Percentiles rank a stretch among this genome's conserved stretches.
phyloP scores from a whole-genome alignment of 2,113 vertebrate species.

The Toxotes jaculatrix region DNA sequence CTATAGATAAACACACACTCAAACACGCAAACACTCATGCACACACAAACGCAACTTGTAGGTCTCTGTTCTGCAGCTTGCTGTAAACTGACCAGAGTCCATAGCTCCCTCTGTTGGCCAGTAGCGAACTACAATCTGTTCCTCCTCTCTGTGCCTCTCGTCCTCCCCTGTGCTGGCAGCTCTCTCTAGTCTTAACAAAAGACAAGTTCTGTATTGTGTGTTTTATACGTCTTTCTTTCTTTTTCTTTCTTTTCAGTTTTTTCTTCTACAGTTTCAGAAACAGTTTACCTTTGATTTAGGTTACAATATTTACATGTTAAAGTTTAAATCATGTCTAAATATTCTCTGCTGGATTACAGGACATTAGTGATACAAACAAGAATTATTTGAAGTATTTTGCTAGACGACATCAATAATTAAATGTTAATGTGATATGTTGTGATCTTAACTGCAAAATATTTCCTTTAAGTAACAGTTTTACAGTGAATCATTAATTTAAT shows the following conservation, averaged over 20 bases:
- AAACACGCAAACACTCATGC: not conserved
- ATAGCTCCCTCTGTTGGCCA: constrained; percentile 81
- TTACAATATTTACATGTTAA: not conserved
- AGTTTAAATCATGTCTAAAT: not conserved
- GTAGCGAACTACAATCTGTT: constrained; percentile 56
- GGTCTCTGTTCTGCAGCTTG: constrained; percentile 35
- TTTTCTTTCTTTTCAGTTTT: not conserved
- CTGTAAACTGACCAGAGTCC: constrained; percentile 72
- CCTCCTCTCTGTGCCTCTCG: constrained; percentile 15
- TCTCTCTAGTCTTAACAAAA: not conserved
- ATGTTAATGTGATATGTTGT: not conserved
- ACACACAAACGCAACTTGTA: not conserved
- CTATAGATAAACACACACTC: constrained; percentile 19
- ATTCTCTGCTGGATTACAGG: not conserved
- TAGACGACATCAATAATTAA: not conserved
- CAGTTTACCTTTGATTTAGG: not conserved
- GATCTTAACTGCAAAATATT: not conserved
- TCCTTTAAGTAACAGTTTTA: not conserved
- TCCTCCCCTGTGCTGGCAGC: not conserved
- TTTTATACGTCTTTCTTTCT: not conserved
- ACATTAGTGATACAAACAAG: not conserved
- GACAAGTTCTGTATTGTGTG: constrained; percentile 3
- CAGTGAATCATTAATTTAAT: not conserved
- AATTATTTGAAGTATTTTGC: not conserved
- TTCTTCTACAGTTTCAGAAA: not conserved